Conservation (phyloP, 2,797 vertebrate genomes). For the Vultur gryphus region DNA sequence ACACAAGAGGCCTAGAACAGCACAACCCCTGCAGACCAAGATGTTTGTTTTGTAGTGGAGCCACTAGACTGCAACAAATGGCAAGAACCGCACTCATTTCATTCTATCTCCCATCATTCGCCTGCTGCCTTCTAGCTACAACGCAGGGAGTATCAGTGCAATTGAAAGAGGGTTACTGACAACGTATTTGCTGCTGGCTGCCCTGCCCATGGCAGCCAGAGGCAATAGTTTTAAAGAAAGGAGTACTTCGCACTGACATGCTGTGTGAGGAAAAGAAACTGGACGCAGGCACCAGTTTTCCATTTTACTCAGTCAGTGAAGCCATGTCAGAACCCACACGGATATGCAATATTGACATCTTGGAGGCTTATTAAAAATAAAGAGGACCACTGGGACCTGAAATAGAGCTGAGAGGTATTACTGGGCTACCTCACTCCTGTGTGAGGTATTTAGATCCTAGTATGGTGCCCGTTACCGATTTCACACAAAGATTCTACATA, state of each 20-base stretch:
- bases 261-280: not conserved
- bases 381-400: not conserved
- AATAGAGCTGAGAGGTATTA: not conserved
- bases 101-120: not conserved
- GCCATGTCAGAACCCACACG: accelerated
- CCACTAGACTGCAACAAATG: not conserved
- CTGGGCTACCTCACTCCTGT: not conserved
- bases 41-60: not conserved
- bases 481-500: not conserved
- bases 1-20: not conserved
- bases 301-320: not conserved
- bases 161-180: not conserved
- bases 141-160: not conserved
- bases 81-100: not conserved
- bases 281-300: not conserved
- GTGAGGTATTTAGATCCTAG: not conserved
- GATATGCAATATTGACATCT: not conserved
- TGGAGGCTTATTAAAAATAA: not conserved
- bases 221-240: not conserved
- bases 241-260: not conserved
- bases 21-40: not conserved
- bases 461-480: not conserved
- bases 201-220: not conserved
- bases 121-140: not conserved
- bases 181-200: not conserved